These are phyloP conservation scores for Rafetus swinhoei DNA, from an alignment of 2,113 vertebrate genomes.

Conservation along the genomic window DNA sequence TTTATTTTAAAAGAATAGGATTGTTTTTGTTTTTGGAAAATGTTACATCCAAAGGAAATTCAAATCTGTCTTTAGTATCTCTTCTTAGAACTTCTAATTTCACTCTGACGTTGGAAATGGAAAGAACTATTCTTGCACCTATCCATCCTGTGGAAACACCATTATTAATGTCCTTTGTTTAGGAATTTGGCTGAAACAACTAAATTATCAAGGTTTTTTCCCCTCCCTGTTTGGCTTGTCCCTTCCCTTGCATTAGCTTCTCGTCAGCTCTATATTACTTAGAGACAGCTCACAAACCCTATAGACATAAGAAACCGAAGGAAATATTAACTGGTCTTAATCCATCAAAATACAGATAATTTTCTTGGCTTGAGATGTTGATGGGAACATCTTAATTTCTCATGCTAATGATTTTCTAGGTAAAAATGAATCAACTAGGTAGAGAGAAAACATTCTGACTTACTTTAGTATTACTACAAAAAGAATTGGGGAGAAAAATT, in stretches of 20 bases:
- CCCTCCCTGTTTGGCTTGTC: background rate
- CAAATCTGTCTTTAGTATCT: background rate
- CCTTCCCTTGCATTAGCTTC: background rate
- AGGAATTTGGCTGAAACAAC: background rate
- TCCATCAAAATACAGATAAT: background rate
- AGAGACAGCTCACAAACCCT: background rate
- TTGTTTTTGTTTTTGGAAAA: slow-evolving; percentile 39
- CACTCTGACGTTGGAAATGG: background rate
- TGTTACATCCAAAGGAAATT: background rate
- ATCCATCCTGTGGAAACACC: background rate
- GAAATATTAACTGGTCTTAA: background rate
- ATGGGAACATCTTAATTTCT: background rate
- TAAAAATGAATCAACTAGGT: background rate
- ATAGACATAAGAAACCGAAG: background rate
- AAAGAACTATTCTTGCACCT: slow-evolving; percentile 16
- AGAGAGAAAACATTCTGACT: background rate
- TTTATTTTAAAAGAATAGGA: background rate
- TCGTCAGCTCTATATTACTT: accelerated
- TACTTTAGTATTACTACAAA: background rate
- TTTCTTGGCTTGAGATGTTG: background rate
- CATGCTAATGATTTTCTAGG: background rate
- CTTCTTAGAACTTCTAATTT: background rate
- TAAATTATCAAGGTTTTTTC: background rate
- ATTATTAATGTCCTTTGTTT: background rate
- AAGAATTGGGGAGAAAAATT: background rate